phyloP scores from a whole-genome alignment of 2,113 vertebrate genomes.

The Urocitellus parryii region DNA sequence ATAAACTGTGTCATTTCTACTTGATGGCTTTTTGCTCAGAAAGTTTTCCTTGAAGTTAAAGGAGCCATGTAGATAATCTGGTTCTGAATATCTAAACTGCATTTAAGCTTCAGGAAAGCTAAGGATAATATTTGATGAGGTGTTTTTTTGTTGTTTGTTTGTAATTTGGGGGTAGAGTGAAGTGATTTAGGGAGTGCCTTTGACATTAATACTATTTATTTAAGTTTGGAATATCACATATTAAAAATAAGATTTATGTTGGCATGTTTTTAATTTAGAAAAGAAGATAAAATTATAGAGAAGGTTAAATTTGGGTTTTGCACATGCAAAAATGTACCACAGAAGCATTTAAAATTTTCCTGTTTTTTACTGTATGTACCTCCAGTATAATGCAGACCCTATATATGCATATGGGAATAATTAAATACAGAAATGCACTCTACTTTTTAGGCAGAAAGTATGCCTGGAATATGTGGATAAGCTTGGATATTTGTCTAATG shows the following conservation, averaged over 20 bases:
- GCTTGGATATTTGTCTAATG: slow-evolving; percentile 72
- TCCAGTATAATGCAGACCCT: slow-evolving; percentile 58
- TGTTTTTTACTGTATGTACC: slow-evolving; percentile 24
- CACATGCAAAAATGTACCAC: neutral
- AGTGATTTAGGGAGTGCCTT: neutral
- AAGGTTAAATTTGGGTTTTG: slow-evolving; percentile 53
- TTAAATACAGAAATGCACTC: slow-evolving; percentile 77
- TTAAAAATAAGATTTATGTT: neutral
- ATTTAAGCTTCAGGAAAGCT: slow-evolving; percentile 34
- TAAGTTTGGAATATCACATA: neutral
- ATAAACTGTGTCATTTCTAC: neutral
- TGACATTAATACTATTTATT: slow-evolving; percentile 23
- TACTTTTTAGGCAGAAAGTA: slow-evolving; percentile 71
- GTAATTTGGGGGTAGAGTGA: slow-evolving; percentile 38
- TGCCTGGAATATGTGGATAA: slow-evolving; percentile 74
- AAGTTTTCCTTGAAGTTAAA: neutral
- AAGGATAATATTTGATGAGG: slow-evolving; percentile 3
- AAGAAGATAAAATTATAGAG: slow-evolving; percentile 53
- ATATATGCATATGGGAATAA: slow-evolving; percentile 74
- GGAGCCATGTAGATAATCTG: neutral
- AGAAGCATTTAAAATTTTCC: slow-evolving; percentile 41
- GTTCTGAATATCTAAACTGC: neutral
- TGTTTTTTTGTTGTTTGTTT: slow-evolving; percentile 37
- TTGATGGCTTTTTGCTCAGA: neutral
- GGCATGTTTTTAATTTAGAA: slow-evolving; percentile 40